Base-by-base conservation (phyloP, 2,797 vertebrate genomes). In the Danio albolineatus region DNA sequence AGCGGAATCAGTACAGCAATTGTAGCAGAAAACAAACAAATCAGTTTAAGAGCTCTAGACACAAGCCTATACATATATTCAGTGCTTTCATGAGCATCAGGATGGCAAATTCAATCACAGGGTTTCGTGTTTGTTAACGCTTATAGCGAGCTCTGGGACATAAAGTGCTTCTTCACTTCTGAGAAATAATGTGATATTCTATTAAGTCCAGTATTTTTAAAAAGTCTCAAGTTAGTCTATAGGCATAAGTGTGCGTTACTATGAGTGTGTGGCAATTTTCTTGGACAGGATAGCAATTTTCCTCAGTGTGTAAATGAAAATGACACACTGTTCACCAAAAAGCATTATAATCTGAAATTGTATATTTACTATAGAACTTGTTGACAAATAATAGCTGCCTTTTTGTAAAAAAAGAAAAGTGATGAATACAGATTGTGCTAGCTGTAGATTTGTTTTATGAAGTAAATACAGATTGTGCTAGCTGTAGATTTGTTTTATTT, bases 11-110 rank as follows among this genome's bases (percentile, higher is more conserved):
- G 13, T 10, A 73, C 6, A 73, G 9, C 39, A 2, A n/a, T 16
- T 28, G 53, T 48, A 36, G 41, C 41, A 73, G 13, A 41, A 41
- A 62, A n/a, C 0, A 8, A 53, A 54, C 48, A 21, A 43, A 76
- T 57, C 39, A 56, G 38, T 66, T 56, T n/a, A 66, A 66, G 14
- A 56, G 49, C 17, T 54, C 46, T 39, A 53, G 17, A 64, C 36
- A 41, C 13, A 14, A 38, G 12, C 17, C 38, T 53, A 49, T 48
- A 54, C 36, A 38, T 49, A 16, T n/a, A 76, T 65, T 65, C 19
- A 72, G 51, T 19, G 69, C 12, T 54, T 41, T 56, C 51, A 14
- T 56, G 39, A 72, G 12, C 41, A 46, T 10, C 41, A 59, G 13
- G 54, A n/a, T 17, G 21, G 21, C 28, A 73, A 46, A 73, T 36